phyloP scores from a whole-genome alignment of 2,888 invertebrate genomes.

The Acanthosepion esculentum region DNA sequence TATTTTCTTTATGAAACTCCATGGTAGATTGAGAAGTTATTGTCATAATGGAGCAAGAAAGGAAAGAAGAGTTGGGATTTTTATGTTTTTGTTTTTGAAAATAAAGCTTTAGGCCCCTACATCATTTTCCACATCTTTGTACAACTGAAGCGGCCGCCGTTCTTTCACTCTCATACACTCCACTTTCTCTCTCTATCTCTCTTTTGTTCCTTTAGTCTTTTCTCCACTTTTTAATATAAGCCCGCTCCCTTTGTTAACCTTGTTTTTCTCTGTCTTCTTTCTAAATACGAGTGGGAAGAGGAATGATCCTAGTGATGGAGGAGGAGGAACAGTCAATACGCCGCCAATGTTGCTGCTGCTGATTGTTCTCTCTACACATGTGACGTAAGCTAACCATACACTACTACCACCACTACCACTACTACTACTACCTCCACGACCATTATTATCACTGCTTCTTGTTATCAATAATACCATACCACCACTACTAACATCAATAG shows the following conservation, averaged over 20 bases:
- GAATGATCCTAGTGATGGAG: not conserved
- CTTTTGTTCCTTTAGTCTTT: not conserved
- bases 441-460: not conserved
- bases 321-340: not conserved
- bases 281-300: not conserved
- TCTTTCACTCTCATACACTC: not conserved
- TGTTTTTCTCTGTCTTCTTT: not conserved
- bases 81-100: not conserved
- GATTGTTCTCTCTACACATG: not conserved
- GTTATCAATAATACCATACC: not conserved
- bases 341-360: not conserved
- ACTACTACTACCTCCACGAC: not conserved
- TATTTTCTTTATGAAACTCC: not conserved
- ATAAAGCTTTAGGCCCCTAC: not conserved
- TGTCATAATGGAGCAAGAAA: slow-evolving; percentile 10
- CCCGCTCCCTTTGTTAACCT: not conserved
- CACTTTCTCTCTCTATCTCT: not conserved
- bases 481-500: not conserved
- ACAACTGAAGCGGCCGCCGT: slow-evolving; percentile 21
- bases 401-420: not conserved
- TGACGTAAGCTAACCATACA: not conserved
- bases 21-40: slow-evolving; percentile 33
- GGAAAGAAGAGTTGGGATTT: not conserved
- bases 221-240: not conserved
- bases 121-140: slow-evolving; percentile 21